These are phyloP conservation scores for Melieria omissa DNA, from an alignment of 2,888 invertebrate species.

Conservation along the genomic window DNA sequence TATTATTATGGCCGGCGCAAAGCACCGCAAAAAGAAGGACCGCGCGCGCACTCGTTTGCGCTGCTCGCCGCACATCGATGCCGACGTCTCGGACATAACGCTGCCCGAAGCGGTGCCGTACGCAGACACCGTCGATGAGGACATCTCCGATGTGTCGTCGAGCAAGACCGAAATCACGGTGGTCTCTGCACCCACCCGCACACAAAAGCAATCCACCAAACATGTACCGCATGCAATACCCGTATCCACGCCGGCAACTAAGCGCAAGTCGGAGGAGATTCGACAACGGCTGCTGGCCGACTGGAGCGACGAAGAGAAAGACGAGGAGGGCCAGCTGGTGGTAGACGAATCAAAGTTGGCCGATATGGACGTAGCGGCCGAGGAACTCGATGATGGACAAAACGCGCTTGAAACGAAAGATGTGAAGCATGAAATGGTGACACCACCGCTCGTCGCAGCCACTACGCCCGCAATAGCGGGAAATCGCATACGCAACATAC, in stretches of 20 bases:
- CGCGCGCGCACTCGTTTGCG: not conserved
- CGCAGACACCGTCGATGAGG: not conserved
- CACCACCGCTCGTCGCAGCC: slow-evolving; percentile 5
- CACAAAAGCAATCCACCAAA: too few species aligned
- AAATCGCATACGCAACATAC: slow-evolving; percentile 62
- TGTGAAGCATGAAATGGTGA: not conserved
- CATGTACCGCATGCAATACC: not conserved
- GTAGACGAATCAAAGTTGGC: slow-evolving; percentile 1
- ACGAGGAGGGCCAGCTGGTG: slow-evolving; percentile 36
- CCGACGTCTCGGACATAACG: slow-evolving; percentile 32
- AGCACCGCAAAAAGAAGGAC: too few species aligned
- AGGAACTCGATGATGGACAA: not conserved
- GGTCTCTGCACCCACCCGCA: too few species aligned
- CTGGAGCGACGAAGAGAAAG: slow-evolving; percentile 76
- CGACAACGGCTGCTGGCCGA: slow-evolving; percentile 79
- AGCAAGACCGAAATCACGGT: not conserved
- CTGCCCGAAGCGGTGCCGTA: slow-evolving; percentile 21
- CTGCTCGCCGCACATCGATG: slow-evolving; percentile 27
- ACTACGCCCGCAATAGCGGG: slow-evolving; percentile 22
- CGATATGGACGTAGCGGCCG: not conserved
- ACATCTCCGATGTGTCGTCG: slow-evolving; percentile 31
- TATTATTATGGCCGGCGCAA: too few species aligned
- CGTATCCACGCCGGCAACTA: slow-evolving; percentile 37
- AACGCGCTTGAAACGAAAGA: slow-evolving; percentile 15
- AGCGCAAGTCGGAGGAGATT: slow-evolving; percentile 70